phyloP scores from a whole-genome alignment of 2,113 vertebrate genomes.

The Coreoperca whiteheadi region DNA sequence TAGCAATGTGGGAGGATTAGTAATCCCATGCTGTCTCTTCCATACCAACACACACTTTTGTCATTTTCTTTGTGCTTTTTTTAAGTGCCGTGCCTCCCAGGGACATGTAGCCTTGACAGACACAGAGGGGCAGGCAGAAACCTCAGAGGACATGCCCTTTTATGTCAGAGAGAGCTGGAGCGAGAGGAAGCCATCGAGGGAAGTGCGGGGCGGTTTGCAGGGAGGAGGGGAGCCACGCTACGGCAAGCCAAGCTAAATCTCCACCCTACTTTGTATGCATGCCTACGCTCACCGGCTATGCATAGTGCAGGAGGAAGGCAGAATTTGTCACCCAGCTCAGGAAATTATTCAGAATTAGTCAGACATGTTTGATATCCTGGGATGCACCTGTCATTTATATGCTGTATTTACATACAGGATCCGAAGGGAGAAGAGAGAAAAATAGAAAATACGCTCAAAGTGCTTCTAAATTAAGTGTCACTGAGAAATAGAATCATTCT shows the following conservation, averaged over 20 bases:
- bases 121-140: conserved; percentile 54
- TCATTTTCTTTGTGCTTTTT: conserved; percentile 20
- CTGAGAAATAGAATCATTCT: conserved; percentile 4
- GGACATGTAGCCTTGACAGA: conserved; percentile 46
- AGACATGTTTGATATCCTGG: conserved; percentile 66
- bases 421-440: conserved; percentile 17
- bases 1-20: conserved; percentile 26
- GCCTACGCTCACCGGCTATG: conserved; percentile 61
- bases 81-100: conserved; percentile 26
- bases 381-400: conserved; percentile 64
- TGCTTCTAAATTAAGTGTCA: conserved; percentile 35
- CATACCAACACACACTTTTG: conserved; percentile 2
- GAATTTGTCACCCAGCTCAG: conserved; percentile 74
- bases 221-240: conserved; percentile 55
- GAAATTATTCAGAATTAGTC: conserved; percentile 74
- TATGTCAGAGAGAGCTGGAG: conserved; percentile 56
- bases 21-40: conserved; percentile 17
- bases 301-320: conserved; percentile 67
- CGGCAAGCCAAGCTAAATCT: conserved; percentile 70
- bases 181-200: conserved; percentile 34
- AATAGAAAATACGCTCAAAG: neutral
- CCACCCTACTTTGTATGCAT: conserved; percentile 78
- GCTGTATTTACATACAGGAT: conserved; percentile 44
- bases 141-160: conserved; percentile 74
- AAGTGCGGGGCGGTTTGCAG: conserved; percentile 25